Evolutionary conservation across 1,140 invertebrate species (phyloP), one percentile per base, ranked within the genome.

Genomic region (Tribolium castaneum): DNA sequence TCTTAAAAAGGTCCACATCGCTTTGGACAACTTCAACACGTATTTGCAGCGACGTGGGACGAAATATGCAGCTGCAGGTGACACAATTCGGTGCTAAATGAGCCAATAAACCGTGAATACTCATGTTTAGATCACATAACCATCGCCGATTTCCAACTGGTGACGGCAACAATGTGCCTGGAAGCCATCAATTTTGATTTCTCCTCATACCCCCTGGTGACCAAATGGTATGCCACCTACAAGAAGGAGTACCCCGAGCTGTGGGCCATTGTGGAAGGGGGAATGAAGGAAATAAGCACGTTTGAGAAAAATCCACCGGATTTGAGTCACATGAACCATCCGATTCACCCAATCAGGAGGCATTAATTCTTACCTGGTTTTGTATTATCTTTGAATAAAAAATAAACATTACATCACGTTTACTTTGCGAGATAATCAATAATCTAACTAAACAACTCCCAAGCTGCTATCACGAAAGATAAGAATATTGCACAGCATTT

Each of bases 101-200:
- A 45, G 39, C 39, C 39, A 45, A 1, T n/a, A 74, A 54, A 34
- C 51, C 16, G 9, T 2, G 12, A 22, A 51, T 50, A 39, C 12
- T 22, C 19, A 50, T 52, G 45, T 77, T 76, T 70, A 84, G 90
- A 94, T 82, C 86, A 91, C 78, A 74, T 94, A 13, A 94, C 93
- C 1, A 94, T 95, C 78, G 93, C 93, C 2, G 93, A 94, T 84
- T 92, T 94, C 80, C 91, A 89, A 5, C 85, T 94, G 1, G 85
- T 93, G 39, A 92, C 92, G 12, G 89, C 92, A 2, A 93, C 91
- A 0, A 90, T 94, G 87, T 92, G 92, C 70, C 85, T 94, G 35
- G 93, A 95, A 86, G 92, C 90, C 0, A 92, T 94, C 13, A 85
- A 89, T 49, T 93, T 93, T 82, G 91, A 93, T 84, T 87, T 90